These are phyloP conservation scores for Neomonachus schauinslandi DNA, from an alignment of 2,113 vertebrate species.

Conservation along the genomic window DNA sequence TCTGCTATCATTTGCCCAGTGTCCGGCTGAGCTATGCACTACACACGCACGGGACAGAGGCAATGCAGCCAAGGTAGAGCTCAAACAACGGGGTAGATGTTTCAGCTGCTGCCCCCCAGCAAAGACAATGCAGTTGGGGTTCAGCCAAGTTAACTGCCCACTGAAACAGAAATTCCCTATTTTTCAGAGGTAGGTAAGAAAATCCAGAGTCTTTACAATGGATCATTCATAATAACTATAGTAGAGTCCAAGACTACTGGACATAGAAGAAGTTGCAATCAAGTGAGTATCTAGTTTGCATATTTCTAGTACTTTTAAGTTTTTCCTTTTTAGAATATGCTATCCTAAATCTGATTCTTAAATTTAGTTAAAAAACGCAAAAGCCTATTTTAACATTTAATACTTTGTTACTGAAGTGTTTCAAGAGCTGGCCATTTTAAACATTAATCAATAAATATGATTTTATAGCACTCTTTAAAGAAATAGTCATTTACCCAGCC, in stretches of 20 bases:
- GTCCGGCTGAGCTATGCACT: background rate
- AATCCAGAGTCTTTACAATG: background rate
- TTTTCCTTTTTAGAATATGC: conserved; percentile 63
- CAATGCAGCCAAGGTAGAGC: background rate
- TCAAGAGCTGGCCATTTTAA: conserved; percentile 31
- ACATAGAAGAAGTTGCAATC: background rate
- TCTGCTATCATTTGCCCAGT: background rate
- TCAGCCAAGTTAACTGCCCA: background rate
- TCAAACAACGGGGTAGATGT: background rate
- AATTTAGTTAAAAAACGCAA: background rate
- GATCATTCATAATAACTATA: background rate
- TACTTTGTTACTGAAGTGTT: background rate
- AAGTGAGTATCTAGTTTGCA: background rate
- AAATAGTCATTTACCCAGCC: background rate
- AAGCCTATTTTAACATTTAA: conserved; percentile 20
- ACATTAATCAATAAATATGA: conserved; percentile 16
- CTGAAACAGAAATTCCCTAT: background rate
- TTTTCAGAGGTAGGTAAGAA: background rate
- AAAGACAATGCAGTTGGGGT: background rate
- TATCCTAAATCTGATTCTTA: background rate
- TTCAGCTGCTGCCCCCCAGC: background rate
- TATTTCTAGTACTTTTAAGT: background rate
- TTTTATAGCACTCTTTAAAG: conserved; percentile 30
- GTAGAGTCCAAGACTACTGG: background rate
- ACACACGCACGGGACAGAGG: background rate